phyloP scores from a whole-genome alignment of 1,140 invertebrate genomes.

The Drosophila repletoides region DNA sequence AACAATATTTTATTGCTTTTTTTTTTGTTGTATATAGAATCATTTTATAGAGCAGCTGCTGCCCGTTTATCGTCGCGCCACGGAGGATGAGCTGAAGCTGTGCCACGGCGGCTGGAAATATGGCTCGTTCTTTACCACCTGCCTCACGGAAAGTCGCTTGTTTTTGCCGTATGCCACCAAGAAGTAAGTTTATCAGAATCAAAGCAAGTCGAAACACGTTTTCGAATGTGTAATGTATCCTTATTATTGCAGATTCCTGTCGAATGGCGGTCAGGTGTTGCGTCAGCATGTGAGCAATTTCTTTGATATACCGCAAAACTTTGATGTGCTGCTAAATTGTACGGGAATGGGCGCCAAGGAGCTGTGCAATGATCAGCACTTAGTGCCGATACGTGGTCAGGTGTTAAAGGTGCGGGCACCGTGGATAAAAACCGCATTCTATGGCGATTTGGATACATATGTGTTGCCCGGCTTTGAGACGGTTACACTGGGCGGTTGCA shows the following conservation, averaged over 20 bases:
- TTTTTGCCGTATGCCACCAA: slow-evolving; percentile 90
- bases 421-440: slow-evolving; percentile 94
- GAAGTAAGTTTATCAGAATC: no score
- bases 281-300: slow-evolving; percentile 85
- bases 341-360: slow-evolving; percentile 91
- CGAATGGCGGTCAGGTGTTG: slow-evolving; percentile 84
- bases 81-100: slow-evolving; percentile 87
- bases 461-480: slow-evolving; percentile 90
- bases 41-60: slow-evolving; percentile 89
- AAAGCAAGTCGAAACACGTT: no score
- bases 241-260: slow-evolving; percentile 84
- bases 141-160: slow-evolving; percentile 88
- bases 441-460: slow-evolving; percentile 92
- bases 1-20: background rate
- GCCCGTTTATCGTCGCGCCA: slow-evolving; percentile 88
- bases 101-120: slow-evolving; percentile 90
- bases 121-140: slow-evolving; percentile 90
- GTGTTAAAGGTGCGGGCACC: slow-evolving; percentile 93
- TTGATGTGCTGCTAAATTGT: slow-evolving; percentile 94
- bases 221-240: background rate
- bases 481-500: slow-evolving; percentile 91
- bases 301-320: slow-evolving; percentile 85
- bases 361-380: slow-evolving; percentile 89
- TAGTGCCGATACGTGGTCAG: slow-evolving; percentile 95
- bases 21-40: slow-evolving; percentile 84